Evolutionary conservation across 2,888 invertebrate species (phyloP).

Genomic region (Candidula unifasciata): DNA sequence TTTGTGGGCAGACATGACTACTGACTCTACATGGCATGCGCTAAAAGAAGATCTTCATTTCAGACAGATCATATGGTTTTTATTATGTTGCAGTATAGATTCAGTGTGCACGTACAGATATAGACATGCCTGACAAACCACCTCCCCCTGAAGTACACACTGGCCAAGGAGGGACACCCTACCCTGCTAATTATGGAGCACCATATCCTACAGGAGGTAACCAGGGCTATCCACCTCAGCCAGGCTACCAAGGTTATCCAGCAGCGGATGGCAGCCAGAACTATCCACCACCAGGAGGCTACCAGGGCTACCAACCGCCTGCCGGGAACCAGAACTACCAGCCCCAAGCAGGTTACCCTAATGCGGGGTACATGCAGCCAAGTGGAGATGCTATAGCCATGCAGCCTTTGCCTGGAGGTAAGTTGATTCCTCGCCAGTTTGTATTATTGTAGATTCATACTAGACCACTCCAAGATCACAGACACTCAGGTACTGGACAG

Average conservation of each 20-base stretch:
- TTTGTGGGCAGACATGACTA: too few species aligned
- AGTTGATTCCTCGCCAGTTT: not conserved
- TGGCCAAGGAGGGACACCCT: conserved; percentile 4
- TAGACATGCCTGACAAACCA: conserved; percentile 33
- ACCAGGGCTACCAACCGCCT: not conserved
- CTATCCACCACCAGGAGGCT: not conserved
- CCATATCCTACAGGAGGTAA: not conserved
- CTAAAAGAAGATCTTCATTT: too few species aligned
- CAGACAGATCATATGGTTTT: not conserved
- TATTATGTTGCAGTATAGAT: not conserved
- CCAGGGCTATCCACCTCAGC: not conserved
- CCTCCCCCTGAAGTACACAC: conserved; percentile 41
- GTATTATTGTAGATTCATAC: too few species aligned
- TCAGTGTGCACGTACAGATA: not conserved
- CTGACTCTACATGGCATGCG: too few species aligned
- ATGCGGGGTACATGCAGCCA: conserved; percentile 20
- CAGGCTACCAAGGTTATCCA: conserved; percentile 13
- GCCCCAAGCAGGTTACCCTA: conserved; percentile 1
- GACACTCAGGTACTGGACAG: too few species aligned
- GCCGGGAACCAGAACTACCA: not conserved
- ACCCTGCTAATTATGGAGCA: not conserved
- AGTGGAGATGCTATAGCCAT: conserved; percentile 32
- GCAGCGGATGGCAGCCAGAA: not conserved
- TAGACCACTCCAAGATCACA: too few species aligned
- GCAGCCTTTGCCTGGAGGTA: conserved; percentile 49